Evolutionary conservation across 2,113 vertebrate species (phyloP), one percentile per base, ranked within the genome.

Genomic region (Myotis yumanensis): DNA sequence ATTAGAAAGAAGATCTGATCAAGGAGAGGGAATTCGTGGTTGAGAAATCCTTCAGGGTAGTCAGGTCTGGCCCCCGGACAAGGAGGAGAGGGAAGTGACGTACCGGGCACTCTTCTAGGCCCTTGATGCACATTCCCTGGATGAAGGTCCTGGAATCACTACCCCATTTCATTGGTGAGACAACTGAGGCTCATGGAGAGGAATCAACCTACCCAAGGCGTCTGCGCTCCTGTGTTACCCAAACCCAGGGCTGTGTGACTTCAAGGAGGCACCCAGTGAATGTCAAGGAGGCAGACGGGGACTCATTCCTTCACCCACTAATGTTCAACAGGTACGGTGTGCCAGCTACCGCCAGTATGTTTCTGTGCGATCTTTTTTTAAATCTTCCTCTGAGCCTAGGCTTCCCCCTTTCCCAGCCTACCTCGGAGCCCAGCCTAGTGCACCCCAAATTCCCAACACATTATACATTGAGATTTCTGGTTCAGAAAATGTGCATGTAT

Each of bases 101-200:
- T 1, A 14, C 14, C 7, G 32, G 52, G 30, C 3, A 4, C 11
- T 35, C 4, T 8, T 5, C 5, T 32, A 2, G 8, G 20, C 32
- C 40, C 73, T 82, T 28, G 35, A 25, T 15, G 8, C 4, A 17
- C 3, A 5, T 15, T 54, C 54, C 40, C n/a, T 46, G 2, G 11
- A 12, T 23, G 57, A 64, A 51, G 28, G 15, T 54, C 66, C 52
- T 20, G 30, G 59, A 51, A 48, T 59, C 28, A 11, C 40, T 10
- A 48, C 8, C 20, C 30, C 30, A 32, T 69, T 30, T 69, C 48
- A 43, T 9, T 86, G 72, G 51, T 6, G 54, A 80, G 37, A 18
- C 51, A 43, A 30, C 28, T 25, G 76, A 93, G 79, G 68, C 11
- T 23, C 71, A 18, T 3, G 3, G 79, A 90, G 28, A 54, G 46